Base-by-base conservation (phyloP, 2,888 invertebrate species). In the Lepeophtheirus nordmannii region DNA sequence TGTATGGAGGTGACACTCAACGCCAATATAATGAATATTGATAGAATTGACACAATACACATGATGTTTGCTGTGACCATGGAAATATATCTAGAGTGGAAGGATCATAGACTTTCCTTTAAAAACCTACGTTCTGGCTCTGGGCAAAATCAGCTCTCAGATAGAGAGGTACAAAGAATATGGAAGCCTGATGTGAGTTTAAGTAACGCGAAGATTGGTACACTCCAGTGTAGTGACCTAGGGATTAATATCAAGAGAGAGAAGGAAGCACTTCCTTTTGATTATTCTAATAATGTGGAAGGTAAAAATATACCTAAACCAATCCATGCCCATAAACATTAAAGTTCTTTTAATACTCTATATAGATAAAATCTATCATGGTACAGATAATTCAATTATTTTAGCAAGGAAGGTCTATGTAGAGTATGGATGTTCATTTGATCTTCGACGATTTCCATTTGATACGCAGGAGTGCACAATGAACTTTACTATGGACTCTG, bases 11-110 rank as follows among this genome's bases (percentile, higher is more conserved):
- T 46, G 17, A n/a, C 53, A 10, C 14, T 60, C 17, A 30, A 38
- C 12, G 38, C 39, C 23, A 60, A 60, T 14, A 60, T 60, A 20
- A 14, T 60, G 14, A 60, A 60, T 23, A n/a, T 60, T 22, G 60
- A 60, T 30, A 22, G 38, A 22, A 60, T 60, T 22, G 60, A 60
- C n/a, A 60, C 60, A 14, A 38, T 60, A 10, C 30, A 60, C 30
- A 60, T 60, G 60, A 60, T 60, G 60, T 60, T 60, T 60, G 60
- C 60, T 22, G 30, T 60, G 30, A 60, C 60, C 60, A 60, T 60
- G 60, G 60, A 60, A n/a, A 38, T 60, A 10, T 37, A 60, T 60
- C 11, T 60, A 30, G 60, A 60, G 38, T 60, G 60, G 60, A 17
- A 38, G 38, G 60, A 60, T 60, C 60, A 60, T 60, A 10, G 60